These are phyloP conservation scores for Venustoraphidia nigricollis DNA, from an alignment of 2,888 invertebrate species.

Conservation along the genomic window DNA sequence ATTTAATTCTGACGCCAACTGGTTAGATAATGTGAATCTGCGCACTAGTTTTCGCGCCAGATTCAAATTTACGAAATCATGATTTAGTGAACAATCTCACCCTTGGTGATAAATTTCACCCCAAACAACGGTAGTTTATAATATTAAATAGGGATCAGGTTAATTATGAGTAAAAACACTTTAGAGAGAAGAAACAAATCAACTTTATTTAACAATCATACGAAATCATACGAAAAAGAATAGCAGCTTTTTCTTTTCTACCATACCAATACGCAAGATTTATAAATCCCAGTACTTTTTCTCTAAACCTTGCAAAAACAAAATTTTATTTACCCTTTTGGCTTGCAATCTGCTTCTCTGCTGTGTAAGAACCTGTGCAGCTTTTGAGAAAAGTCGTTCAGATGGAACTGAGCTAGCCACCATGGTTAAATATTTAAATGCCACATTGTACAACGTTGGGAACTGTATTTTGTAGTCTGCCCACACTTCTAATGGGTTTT, in stretches of 20 bases:
- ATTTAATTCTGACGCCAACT: too few species aligned
- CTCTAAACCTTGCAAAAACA: conserved; percentile 4
- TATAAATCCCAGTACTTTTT: neutral
- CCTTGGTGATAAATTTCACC: conserved; percentile 1
- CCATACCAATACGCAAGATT: too few species aligned
- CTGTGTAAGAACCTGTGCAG: conserved; percentile 7
- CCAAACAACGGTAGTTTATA: neutral
- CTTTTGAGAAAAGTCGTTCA: conserved; percentile 11
- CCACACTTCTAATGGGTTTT: conserved; percentile 10
- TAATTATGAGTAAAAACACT: too few species aligned
- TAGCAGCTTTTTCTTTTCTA: too few species aligned
- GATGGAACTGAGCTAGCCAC: conserved; percentile 10
- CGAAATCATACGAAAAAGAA: too few species aligned
- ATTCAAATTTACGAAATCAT: neutral
- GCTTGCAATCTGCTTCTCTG: conserved; percentile 8
- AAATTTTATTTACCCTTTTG: conserved; percentile 7
- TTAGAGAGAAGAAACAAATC: too few species aligned
- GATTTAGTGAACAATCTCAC: neutral
- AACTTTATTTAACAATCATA: too few species aligned
- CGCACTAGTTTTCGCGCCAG: neutral
- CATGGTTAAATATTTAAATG: conserved; percentile 8
- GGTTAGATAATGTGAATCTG: too few species aligned
- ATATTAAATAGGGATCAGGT: too few species aligned
- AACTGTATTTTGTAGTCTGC: conserved; percentile 8
- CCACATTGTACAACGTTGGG: conserved; percentile 5